These are phyloP conservation scores for Phymanthus crucifer DNA, from an alignment of 92 coral and sea anemone species.

Conservation along the genomic window DNA sequence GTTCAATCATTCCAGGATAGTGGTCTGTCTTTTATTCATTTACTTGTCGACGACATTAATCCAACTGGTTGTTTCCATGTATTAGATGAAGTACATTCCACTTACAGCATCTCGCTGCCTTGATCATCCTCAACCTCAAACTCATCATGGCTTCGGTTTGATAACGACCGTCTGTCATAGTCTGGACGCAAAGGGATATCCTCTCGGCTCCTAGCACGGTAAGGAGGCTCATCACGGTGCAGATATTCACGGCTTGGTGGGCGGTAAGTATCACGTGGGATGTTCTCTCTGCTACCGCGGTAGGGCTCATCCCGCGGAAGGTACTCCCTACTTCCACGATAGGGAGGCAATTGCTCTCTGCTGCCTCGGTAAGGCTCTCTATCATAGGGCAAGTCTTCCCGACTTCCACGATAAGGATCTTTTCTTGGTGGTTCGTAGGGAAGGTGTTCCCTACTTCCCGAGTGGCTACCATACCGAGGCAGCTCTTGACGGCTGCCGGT, in stretches of 20 bases:
- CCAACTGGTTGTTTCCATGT: not conserved
- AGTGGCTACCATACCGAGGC: constrained; percentile 15
- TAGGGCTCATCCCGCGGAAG: constrained; percentile 18
- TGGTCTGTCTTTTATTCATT: not conserved
- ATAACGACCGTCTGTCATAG: constrained; percentile 10
- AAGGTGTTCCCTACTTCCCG: constrained; percentile 37
- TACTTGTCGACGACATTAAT: not conserved
- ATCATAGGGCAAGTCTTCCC: constrained; percentile 17
- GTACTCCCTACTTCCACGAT: constrained; percentile 10
- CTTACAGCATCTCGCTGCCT: constrained; percentile 48
- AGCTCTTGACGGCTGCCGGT: constrained; percentile 40
- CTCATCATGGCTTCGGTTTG: constrained; percentile 10
- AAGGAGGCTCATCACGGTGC: constrained; percentile 28
- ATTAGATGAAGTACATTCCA: not conserved
- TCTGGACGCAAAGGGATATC: constrained; percentile 33
- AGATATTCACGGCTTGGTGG: constrained; percentile 27
- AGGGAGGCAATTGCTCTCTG: constrained; percentile 13
- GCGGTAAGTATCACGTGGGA: constrained; percentile 28
- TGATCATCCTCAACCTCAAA: constrained; percentile 29
- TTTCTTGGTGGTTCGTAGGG: constrained; percentile 22
- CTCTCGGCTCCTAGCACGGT: constrained; percentile 32
- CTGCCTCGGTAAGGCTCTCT: constrained; percentile 29
- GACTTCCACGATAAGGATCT: constrained; percentile 21
- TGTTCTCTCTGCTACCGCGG: constrained; percentile 27
- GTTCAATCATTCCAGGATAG: not conserved